Conservation (phyloP, 1,140 invertebrate genomes). For the Camponotus floridanus region DNA sequence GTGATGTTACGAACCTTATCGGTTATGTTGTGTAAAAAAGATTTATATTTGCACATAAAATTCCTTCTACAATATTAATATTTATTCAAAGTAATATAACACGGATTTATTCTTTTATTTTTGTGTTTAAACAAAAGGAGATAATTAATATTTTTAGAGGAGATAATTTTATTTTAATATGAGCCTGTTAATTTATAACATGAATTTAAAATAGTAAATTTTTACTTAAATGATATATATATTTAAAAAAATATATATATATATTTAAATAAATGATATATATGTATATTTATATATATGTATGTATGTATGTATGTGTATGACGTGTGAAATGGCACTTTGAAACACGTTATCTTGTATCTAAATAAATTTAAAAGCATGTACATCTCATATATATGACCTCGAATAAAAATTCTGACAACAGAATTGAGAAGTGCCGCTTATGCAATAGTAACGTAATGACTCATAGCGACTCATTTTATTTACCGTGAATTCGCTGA, state of each 20-base stretch:
- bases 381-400: neutral
- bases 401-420: neutral
- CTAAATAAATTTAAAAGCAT: neutral
- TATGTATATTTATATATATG: no score
- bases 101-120: neutral
- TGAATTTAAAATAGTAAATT: neutral
- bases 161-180: no score
- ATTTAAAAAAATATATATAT: no score
- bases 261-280: no score
- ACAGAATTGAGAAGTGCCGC: neutral
- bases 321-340: no score
- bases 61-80: neutral
- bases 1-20: neutral
- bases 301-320: no score
- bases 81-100: neutral
- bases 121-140: neutral
- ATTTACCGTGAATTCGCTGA: constrained; percentile 9
- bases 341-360: neutral
- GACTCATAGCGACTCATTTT: neutral
- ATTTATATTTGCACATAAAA: no score
- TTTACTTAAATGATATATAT: neutral
- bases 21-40: no score
- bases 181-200: neutral
- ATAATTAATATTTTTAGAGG: neutral
- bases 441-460: constrained; percentile 11